Evolutionary conservation across 2,113 vertebrate species (phyloP), one percentile per base, ranked within the genome.

Genomic region (Eidolon helvum): DNA sequence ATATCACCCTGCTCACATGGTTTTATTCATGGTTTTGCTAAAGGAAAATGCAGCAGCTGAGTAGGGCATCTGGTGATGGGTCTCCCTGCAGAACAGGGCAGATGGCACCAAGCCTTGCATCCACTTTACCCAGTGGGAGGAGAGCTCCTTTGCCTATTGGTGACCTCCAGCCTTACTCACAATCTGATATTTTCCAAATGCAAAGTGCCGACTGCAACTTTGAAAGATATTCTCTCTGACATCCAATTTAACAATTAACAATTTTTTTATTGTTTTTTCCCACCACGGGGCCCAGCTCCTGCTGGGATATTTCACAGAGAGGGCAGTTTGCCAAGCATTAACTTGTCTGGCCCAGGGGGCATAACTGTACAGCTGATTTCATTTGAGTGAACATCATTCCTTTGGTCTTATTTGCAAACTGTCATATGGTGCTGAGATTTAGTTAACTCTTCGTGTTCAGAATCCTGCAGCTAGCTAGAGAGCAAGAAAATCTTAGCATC

Each of bases 171-270:
- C 50, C 77, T 90, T 75, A 50, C 10, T 90, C 80, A 84, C 87
- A 84, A 30, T 72, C 86, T 28, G 43, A 72, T 96, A 53, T 57
- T 68, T 96, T 84, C 53, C 82, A 89, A 94, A 95, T 28, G 22
- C 55, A 87, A 97, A 96, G 15, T 71, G 50, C 89, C 92, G 40
- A 55, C 82, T 84, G 65, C 43, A 59, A 91, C 93, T 96, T 91
- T 95, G 96, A 96, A 93, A 96, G 65, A 94, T 91, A 97, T 84
- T 96, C 86, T 96, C 78, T 95, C 85, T 97, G 97, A 97, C 97
- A 97, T 95, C 69, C 97, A 97, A 94, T 97, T 97, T 97, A 97
- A 97, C 96, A 97, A 97, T 96, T 96, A 97, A 93, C 53, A 33
- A 59, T 90, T 93, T 97, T 90, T 95, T 97, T 93, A 85, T 97